Conservation (phyloP, 1,140 invertebrate species). For the Ephestia elutella region DNA sequence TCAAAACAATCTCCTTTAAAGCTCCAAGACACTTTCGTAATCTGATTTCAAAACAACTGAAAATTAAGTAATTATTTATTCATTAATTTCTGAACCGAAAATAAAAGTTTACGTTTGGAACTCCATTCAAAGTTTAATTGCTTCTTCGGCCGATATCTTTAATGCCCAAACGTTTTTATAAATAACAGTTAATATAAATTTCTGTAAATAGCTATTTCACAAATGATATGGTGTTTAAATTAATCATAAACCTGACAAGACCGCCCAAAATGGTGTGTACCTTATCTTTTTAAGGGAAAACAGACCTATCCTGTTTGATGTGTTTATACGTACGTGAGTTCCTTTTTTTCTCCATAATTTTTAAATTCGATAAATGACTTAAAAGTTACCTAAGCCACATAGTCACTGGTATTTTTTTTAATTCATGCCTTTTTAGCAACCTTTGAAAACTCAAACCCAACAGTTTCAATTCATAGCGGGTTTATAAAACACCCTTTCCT, state of each 20-base stretch:
- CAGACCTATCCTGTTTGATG: no score
- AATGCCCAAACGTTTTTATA: neutral
- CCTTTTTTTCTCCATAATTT: no score
- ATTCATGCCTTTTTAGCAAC: neutral
- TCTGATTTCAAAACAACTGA: neutral
- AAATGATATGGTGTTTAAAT: no score
- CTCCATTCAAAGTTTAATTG: neutral
- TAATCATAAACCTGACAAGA: no score
- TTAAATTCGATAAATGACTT: no score
- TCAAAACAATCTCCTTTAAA: no score
- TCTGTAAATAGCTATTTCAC: no score
- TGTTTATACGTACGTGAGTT: no score
- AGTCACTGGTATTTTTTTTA: neutral
- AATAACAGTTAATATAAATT: no score
- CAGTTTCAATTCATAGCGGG: neutral
- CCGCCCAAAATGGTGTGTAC: no score
- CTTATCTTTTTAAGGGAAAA: no score
- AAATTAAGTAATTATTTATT: slow-evolving; percentile 3
- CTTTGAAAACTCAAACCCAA: neutral
- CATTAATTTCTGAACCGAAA: neutral
- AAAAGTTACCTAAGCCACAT: no score
- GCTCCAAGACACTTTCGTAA: neutral
- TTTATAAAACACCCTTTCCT: neutral
- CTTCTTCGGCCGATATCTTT: neutral
- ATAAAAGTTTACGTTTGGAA: neutral